phyloP scores from a whole-genome alignment of 2,888 invertebrate species.

The Cosmia trapezina region DNA sequence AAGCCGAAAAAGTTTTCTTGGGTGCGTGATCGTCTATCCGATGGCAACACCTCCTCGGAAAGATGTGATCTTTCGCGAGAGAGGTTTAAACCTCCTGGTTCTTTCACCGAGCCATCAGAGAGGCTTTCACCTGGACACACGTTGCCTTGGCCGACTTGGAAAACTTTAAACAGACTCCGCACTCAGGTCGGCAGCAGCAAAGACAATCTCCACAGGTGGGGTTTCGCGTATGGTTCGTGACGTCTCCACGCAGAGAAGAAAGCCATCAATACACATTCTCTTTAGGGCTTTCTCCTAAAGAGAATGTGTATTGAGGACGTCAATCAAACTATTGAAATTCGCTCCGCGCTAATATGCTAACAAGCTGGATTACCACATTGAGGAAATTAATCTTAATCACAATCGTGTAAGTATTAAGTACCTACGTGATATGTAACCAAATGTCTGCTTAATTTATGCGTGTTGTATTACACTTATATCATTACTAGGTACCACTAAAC shows the following conservation, averaged over 20 bases:
- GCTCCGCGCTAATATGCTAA: background rate
- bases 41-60: background rate
- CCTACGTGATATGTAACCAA: background rate
- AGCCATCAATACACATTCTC: too few species aligned
- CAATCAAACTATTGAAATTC: background rate
- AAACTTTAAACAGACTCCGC: too few species aligned
- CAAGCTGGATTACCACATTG: conserved; percentile 10
- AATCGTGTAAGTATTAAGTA: background rate
- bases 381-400: background rate
- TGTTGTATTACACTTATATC: background rate
- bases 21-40: background rate
- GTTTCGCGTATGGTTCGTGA: too few species aligned
- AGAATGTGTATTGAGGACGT: background rate
- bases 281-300: too few species aligned
- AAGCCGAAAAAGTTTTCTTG: too few species aligned
- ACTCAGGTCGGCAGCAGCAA: too few species aligned
- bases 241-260: too few species aligned
- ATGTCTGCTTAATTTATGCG: background rate
- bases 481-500: background rate
- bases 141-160: too few species aligned
- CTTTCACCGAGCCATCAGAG: background rate
- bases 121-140: background rate
- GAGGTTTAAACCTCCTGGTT: background rate
- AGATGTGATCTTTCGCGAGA: background rate
- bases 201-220: too few species aligned